Conservation (phyloP, 2,113 vertebrate genomes). For the Panthera leo region DNA sequence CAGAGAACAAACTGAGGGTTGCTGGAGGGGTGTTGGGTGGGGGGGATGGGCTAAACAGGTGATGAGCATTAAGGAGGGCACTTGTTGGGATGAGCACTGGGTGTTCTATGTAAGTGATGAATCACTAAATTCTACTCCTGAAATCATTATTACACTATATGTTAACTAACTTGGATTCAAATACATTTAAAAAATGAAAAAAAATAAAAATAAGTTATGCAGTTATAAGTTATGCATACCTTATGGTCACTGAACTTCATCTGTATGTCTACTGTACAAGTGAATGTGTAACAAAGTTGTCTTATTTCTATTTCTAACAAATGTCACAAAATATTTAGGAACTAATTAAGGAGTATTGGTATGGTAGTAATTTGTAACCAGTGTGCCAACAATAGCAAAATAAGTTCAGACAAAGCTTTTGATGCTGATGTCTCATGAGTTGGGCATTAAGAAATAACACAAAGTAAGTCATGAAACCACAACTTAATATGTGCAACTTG, state of each 20-base stretch:
- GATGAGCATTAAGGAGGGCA: no score
- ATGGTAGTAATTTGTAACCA: constrained; percentile 21
- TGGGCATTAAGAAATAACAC: background rate
- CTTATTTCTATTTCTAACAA: background rate
- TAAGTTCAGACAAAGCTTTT: constrained; percentile 15
- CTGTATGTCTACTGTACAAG: background rate
- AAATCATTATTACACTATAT: no score
- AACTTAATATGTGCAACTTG: background rate
- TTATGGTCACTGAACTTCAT: background rate
- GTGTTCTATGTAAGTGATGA: no score
- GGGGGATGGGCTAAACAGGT: no score
- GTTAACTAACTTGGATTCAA: no score
- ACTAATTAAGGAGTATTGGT: background rate
- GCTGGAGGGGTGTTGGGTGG: no score
- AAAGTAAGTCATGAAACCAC: background rate
- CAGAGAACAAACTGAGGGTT: no score
- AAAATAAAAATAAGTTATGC: background rate
- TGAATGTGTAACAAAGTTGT: constrained; percentile 5
- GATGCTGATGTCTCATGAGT: background rate
- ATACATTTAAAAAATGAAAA: background rate
- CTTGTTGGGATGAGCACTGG: no score
- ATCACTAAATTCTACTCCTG: no score
- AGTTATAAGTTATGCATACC: background rate
- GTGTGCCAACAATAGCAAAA: background rate
- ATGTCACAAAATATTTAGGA: background rate